Base-by-base conservation (phyloP, 2,888 invertebrate species). In the Melanotus villosus region DNA sequence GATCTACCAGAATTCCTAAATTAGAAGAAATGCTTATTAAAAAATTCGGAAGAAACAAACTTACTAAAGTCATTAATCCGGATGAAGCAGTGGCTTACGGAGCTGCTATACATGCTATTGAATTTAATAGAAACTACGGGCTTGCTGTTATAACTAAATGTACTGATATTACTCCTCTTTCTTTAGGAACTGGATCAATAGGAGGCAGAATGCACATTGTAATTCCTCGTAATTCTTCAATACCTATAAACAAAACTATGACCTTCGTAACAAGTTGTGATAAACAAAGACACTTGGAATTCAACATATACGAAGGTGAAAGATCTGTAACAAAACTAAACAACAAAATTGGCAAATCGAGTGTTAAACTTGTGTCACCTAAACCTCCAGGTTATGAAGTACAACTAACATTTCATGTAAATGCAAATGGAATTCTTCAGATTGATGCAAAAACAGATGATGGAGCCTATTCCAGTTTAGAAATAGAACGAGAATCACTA, bases 271-370 rank as follows among this genome's bases (percentile, higher is more conserved):
- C 68, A 12, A 56, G 56, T 38, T 43, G 30, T 23, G 68, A 72
- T 47, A 54, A 60, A 3, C 68, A 68, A 60, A 47, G 23, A 6
- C 43, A 38, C 45, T 41, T 68, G 12, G 56, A 57, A n/a, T 41
- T 73, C 21, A 21, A 32, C 3, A 60, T 73, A 2, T 73, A 60
- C 26, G 67, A 73, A 64, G 73, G 73, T 4, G 73, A 73, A 59
- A 41, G 70, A 12, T 16, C 38, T 12, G 30, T 71, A 18, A 43
- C 58, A 7, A 36, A 64, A 56, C 60, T 65, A 21, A 73, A 73
- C 19, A 70, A 52, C 5, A 65, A 65, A 43, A 66, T 73, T 23
- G 73, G 71, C 1, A 56, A 47, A 36, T 71, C 67, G 32, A 7
- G 41, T 0, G 19, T 73, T n/a, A 14, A 10, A n/a, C 38, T 71